These are phyloP conservation scores for Cyprinella venusta DNA, from an alignment of 2,797 vertebrate genomes.

Conservation along the genomic window DNA sequence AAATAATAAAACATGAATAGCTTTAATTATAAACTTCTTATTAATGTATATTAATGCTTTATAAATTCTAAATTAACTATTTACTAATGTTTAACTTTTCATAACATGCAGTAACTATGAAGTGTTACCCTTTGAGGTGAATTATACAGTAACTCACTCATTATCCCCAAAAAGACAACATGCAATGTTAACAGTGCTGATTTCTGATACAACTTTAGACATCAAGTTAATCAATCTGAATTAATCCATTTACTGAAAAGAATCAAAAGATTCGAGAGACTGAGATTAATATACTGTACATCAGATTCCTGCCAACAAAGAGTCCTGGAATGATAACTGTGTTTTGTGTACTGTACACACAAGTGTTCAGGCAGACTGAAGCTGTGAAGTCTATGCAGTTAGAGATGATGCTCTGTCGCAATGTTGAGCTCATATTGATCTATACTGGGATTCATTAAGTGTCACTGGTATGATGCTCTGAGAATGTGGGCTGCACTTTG, in stretches of 20 bases:
- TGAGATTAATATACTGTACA: background rate
- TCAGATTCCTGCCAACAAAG: background rate
- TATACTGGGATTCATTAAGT: conserved; percentile 54
- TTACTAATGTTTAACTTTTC: no score
- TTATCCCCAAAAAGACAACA: background rate
- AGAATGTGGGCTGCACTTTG: conserved; percentile 11
- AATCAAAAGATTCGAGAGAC: background rate
- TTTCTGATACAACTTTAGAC: background rate
- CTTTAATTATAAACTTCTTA: no score
- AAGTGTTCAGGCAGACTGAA: background rate
- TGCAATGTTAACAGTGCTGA: background rate
- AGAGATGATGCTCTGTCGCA: conserved; percentile 11
- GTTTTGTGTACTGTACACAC: background rate
- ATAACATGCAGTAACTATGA: no score
- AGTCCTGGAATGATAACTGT: background rate
- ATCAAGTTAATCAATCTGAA: background rate
- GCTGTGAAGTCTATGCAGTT: conserved; percentile 27
- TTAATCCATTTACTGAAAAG: background rate
- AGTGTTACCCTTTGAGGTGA: no score
- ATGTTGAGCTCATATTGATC: conserved; percentile 55
- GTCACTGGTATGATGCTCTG: conserved; percentile 20
- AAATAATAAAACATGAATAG: no score
- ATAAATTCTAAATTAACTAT: no score
- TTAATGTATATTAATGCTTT: no score
- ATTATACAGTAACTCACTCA: conserved; percentile 48